phyloP scores from a whole-genome alignment of 2,888 invertebrate species.

The Drosophila differens region DNA sequence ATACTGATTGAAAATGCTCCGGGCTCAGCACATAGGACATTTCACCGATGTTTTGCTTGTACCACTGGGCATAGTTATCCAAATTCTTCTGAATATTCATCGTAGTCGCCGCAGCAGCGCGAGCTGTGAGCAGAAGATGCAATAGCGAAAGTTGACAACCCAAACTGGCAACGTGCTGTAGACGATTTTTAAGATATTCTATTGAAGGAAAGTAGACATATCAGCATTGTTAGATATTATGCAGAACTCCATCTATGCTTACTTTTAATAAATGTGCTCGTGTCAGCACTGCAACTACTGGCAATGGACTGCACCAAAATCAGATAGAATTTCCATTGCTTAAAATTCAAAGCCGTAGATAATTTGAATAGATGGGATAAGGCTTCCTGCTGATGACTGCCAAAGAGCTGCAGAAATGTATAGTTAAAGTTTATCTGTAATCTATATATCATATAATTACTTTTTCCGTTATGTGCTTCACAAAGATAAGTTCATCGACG shows the following conservation, averaged over 20 bases:
- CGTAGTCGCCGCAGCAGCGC: constrained; percentile 77
- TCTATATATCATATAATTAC: constrained; percentile 37
- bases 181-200: constrained; percentile 80
- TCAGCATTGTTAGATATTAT: not conserved
- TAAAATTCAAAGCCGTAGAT: constrained; percentile 69
- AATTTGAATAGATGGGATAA: constrained; percentile 72
- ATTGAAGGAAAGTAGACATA: constrained; percentile 1
- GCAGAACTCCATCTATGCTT: not conserved
- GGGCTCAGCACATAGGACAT: constrained; percentile 79
- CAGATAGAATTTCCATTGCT: constrained; percentile 82
- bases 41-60: constrained; percentile 83
- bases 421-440: no score
- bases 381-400: constrained; percentile 53
- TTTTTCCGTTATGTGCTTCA: constrained; percentile 70
- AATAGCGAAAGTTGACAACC: constrained; percentile 66
- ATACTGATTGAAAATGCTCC: constrained; percentile 75
- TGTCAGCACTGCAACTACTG: constrained; percentile 49
- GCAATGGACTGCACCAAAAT: constrained; percentile 78
- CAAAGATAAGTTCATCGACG: constrained; percentile 74
- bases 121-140: constrained; percentile 79
- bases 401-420: constrained; percentile 51
- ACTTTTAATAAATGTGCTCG: constrained; percentile 72
- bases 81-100: constrained; percentile 73
- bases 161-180: constrained; percentile 68
- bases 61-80: constrained; percentile 83